Percentiles rank a stretch among this genome's conserved stretches.
Evolutionary conservation across 2,797 vertebrate species (phyloP).

Genomic region (Lacerta viridis): DNA sequence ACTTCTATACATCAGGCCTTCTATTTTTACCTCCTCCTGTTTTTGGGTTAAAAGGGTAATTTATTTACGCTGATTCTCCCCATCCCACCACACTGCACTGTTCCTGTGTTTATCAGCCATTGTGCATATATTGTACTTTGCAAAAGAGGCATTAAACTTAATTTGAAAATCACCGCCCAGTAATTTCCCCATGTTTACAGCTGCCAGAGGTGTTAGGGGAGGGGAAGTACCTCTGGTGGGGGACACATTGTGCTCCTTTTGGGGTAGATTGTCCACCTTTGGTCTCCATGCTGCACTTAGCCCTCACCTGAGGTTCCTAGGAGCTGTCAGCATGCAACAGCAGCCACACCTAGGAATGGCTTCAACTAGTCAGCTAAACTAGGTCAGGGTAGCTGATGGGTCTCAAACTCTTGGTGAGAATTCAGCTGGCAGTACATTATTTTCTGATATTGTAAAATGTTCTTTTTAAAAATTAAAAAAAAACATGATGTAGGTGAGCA

Average conservation of each 20-base stretch:
- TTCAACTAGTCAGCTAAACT: too few relatives aligned
- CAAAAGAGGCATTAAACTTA: background rate
- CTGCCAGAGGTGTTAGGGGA: background rate
- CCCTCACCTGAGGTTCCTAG: too few relatives aligned
- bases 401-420: too few relatives aligned
- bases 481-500: background rate
- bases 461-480: background rate
- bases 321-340: too few relatives aligned
- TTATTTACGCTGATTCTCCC: background rate
- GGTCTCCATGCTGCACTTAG: too few relatives aligned
- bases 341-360: too few relatives aligned
- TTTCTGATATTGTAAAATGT: background rate
- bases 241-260: too few relatives aligned
- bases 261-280: too few relatives aligned
- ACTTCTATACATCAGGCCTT: constrained; percentile 2
- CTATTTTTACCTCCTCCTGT: background rate
- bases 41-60: constrained; percentile 10
- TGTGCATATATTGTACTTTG: background rate
- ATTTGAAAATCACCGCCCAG: background rate
- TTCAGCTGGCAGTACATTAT: background rate
- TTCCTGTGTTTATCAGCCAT: background rate
- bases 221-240: too few relatives aligned
- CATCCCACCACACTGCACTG: background rate
- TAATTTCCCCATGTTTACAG: background rate
- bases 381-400: too few relatives aligned